These are phyloP conservation scores for Gymnodraco acuticeps DNA, from an alignment of 2,797 vertebrate species.

Conservation along the genomic window DNA sequence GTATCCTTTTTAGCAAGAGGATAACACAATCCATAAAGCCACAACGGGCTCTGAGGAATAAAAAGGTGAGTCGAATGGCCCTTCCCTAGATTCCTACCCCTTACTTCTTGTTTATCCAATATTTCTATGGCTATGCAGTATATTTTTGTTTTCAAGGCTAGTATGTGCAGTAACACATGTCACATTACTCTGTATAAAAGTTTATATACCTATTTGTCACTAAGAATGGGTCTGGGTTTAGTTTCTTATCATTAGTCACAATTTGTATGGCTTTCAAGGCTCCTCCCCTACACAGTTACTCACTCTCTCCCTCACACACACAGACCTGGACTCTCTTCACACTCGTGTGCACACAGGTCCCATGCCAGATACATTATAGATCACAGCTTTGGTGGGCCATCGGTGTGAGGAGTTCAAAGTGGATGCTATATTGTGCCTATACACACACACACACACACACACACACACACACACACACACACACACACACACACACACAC, in stretches of 20 bases:
- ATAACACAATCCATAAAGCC: too few relatives aligned
- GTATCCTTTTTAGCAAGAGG: too few relatives aligned
- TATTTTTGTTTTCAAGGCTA: background rate
- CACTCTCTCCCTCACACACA: background rate
- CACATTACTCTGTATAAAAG: background rate
- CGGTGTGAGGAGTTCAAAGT: constrained; percentile 61
- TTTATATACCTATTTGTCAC: background rate
- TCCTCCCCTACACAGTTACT: background rate
- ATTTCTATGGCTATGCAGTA: background rate
- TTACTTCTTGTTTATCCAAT: background rate
- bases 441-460: background rate
- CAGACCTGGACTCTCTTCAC: background rate
- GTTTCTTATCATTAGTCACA: constrained; percentile 22
- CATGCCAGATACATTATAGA: constrained; percentile 67
- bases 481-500: too few relatives aligned
- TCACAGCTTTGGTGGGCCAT: constrained; percentile 56
- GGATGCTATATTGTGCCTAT: constrained; percentile 24
- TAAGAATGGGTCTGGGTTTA: background rate
- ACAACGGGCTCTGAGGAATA: too few relatives aligned
- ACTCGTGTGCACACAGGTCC: constrained; percentile 38
- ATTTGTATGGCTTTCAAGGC: constrained; percentile 15
- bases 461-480: too few relatives aligned
- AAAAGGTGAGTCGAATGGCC: too few relatives aligned
- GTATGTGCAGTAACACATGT: background rate
- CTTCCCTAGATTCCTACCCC: too few relatives aligned